A percentile compares a stretch with the other conserved stretches of the same genome.
Evolutionary conservation across 2,888 invertebrate genomes (phyloP).

Genomic region (Perizoma flavofasciatum): DNA sequence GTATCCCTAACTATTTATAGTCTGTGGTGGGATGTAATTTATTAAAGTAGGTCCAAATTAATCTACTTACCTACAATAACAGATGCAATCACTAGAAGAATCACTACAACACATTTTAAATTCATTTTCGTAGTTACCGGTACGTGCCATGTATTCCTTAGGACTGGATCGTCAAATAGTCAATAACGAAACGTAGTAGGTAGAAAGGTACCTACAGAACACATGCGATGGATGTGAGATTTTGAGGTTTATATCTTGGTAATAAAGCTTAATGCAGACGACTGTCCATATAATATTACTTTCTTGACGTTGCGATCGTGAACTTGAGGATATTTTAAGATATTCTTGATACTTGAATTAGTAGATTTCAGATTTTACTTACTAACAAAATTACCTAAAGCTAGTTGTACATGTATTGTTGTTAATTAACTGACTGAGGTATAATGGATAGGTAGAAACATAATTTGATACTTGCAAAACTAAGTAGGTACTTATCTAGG

Average conservation of each 20-base stretch:
- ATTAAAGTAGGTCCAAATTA: no score
- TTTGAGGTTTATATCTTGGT: slow-evolving; percentile 1
- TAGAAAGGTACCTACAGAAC: background rate
- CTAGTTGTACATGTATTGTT: no score
- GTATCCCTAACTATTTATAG: no score
- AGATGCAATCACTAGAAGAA: slow-evolving; percentile 4
- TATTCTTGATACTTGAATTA: slow-evolving; percentile 6
- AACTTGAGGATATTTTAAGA: slow-evolving; percentile 17
- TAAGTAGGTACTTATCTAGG: background rate
- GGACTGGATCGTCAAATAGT: slow-evolving; percentile 21
- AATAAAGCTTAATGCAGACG: slow-evolving; percentile 3
- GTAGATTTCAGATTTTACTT: slow-evolving; percentile 2
- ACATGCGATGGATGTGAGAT: background rate
- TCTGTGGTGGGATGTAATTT: no score
- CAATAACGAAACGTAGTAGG: background rate
- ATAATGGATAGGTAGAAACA: no score
- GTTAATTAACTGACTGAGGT: no score
- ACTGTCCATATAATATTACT: slow-evolving; percentile 3
- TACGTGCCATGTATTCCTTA: slow-evolving; percentile 22
- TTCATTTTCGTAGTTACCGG: slow-evolving; percentile 12
- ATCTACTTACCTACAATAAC: slow-evolving; percentile 8
- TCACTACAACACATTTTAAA: slow-evolving; percentile 6
- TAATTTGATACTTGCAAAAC: no score
- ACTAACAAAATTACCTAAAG: no score
- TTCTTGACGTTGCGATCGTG: slow-evolving; percentile 20